These are phyloP conservation scores for Ephestia elutella DNA, from an alignment of 1,140 invertebrate species.

Conservation along the genomic window DNA sequence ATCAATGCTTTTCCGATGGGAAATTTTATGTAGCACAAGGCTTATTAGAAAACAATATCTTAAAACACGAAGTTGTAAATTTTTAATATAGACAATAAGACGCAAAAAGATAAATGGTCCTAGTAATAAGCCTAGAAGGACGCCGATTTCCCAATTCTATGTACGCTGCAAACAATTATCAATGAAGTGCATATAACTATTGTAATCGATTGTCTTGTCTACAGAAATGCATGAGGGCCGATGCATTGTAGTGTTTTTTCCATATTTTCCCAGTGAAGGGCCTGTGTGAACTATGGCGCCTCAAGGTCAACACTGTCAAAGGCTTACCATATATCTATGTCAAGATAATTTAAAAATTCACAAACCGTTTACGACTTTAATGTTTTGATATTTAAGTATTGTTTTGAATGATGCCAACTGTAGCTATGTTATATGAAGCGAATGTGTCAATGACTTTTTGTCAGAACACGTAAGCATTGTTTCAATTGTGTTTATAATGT, in stretches of 20 bases:
- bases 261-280: slow-evolving; percentile 68
- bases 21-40: too few species aligned
- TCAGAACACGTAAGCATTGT: slow-evolving; percentile 28
- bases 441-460: slow-evolving; percentile 35
- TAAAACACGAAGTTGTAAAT: neutral
- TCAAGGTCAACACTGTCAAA: slow-evolving; percentile 64
- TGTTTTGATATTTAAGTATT: neutral
- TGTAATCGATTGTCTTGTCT: slow-evolving; percentile 67
- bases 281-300: slow-evolving; percentile 65
- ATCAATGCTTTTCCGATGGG: too few species aligned
- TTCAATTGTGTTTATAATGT: slow-evolving; percentile 14
- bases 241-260: slow-evolving; percentile 63
- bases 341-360: slow-evolving; percentile 29
- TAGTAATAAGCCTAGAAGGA: slow-evolving; percentile 33
- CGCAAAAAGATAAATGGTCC: slow-evolving; percentile 12
- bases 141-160: slow-evolving; percentile 60
- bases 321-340: slow-evolving; percentile 45
- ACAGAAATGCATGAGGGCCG: slow-evolving; percentile 52
- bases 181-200: slow-evolving; percentile 58
- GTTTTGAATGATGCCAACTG: neutral
- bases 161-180: slow-evolving; percentile 55
- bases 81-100: neutral
- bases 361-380: slow-evolving; percentile 11
- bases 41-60: neutral
- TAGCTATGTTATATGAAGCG: slow-evolving; percentile 8